Conservation (phyloP, 2,888 invertebrate genomes). For the Acronicta aceris region DNA sequence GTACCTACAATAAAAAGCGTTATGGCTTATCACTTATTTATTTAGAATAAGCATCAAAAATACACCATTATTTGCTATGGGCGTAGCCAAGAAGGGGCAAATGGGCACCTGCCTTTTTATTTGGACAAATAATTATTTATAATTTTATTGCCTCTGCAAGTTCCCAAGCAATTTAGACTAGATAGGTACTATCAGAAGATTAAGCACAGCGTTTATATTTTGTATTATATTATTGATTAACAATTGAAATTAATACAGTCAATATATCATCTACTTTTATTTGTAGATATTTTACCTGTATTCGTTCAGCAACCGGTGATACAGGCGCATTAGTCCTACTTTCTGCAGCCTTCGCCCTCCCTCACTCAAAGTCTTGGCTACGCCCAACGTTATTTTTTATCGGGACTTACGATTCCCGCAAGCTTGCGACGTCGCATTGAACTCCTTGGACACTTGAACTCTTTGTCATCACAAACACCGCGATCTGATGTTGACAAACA, state of each 20-base stretch:
- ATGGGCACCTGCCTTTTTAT: slow-evolving; percentile 9
- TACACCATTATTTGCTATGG: slow-evolving; percentile 14
- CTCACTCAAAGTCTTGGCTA: slow-evolving; percentile 8
- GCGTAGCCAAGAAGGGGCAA: slow-evolving; percentile 15
- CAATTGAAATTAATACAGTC: slow-evolving; percentile 14
- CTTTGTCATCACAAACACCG: slow-evolving; percentile 57
- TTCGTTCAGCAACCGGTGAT: slow-evolving; percentile 12
- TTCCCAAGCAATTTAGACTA: slow-evolving; percentile 11
- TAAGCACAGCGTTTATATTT: background rate
- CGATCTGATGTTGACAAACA: slow-evolving; percentile 70
- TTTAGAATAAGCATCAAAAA: slow-evolving; percentile 25
- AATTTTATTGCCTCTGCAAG: slow-evolving; percentile 9
- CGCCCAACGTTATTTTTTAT: slow-evolving; percentile 12
- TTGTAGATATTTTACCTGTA: slow-evolving; percentile 36
- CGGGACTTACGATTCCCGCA: slow-evolving; percentile 21
- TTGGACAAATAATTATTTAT: slow-evolving; percentile 4
- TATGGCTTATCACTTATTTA: slow-evolving; percentile 27
- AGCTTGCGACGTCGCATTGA: slow-evolving; percentile 67
- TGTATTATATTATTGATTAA: background rate
- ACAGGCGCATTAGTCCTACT: slow-evolving; percentile 15
- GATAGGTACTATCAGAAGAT: background rate
- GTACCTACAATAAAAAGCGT: slow-evolving; percentile 29
- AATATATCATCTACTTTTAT: slow-evolving; percentile 10
- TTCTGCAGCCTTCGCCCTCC: slow-evolving; percentile 12
- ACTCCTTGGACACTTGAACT: slow-evolving; percentile 72